A percentile compares a stretch with the other conserved stretches of the same genome.
These are phyloP conservation scores for Caretta caretta DNA, from an alignment of 2,113 vertebrate genomes.

Conservation along the genomic window DNA sequence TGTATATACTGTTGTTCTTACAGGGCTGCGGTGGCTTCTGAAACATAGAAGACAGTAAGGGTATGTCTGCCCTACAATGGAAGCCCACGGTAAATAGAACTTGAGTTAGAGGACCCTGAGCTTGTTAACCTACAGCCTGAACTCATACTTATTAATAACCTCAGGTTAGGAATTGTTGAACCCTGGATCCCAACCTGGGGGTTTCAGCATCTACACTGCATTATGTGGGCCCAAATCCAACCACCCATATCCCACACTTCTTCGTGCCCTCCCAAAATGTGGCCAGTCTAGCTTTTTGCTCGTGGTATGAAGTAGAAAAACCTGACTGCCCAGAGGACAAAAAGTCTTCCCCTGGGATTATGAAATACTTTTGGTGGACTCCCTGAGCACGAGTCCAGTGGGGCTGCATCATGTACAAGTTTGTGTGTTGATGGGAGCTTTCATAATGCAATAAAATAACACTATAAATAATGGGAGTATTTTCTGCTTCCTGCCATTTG, in stretches of 20 bases:
- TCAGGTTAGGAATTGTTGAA: neutral
- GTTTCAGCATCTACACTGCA: neutral
- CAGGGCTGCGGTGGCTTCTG: neutral
- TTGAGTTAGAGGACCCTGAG: neutral
- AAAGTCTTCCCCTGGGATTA: neutral
- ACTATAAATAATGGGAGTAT: neutral
- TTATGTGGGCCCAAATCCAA: neutral
- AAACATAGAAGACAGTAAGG: neutral
- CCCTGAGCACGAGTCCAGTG: neutral
- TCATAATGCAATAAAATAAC: constrained; percentile 27
- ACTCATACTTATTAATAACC: neutral
- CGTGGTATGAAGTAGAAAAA: neutral
- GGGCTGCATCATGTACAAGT: neutral
- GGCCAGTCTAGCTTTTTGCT: neutral
- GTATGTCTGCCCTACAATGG: neutral
- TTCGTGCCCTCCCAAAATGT: neutral
- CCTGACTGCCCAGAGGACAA: neutral
- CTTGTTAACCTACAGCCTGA: neutral
- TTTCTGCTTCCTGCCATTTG: constrained; percentile 22
- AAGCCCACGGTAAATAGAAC: neutral
- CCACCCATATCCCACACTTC: neutral
- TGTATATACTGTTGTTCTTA: neutral
- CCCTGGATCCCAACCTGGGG: neutral
- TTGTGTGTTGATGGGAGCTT: constrained; percentile 9
- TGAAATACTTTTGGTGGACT: neutral